Conservation (phyloP, 1,140 invertebrate species). For the Saccostrea cuccullata region DNA sequence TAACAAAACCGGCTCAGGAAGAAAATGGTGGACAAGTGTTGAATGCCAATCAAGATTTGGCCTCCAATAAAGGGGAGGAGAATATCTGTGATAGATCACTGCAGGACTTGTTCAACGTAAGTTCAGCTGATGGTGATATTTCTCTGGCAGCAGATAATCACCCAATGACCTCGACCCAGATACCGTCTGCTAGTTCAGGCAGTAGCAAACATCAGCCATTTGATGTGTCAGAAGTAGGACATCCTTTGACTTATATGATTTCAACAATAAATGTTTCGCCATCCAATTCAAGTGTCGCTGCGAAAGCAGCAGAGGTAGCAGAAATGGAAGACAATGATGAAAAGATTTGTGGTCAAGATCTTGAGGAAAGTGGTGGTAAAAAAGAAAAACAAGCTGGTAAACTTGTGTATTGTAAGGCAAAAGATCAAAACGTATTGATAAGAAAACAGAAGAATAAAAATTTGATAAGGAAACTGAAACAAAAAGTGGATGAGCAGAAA, state of each 20-base stretch:
- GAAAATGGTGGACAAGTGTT: background rate
- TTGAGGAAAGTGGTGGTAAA: background rate
- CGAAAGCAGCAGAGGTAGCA: background rate
- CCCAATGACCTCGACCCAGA: slow-evolving; percentile 6
- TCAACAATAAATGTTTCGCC: background rate
- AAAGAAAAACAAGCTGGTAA: background rate
- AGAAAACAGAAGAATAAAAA: slow-evolving; percentile 28
- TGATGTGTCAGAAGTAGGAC: background rate
- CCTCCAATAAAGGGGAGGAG: background rate
- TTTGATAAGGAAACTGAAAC: background rate
- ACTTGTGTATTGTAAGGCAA: background rate
- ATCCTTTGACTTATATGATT: background rate
- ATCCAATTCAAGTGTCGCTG: background rate
- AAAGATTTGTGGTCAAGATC: background rate
- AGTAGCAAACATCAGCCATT: background rate
- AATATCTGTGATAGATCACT: background rate
- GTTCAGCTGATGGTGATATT: background rate
- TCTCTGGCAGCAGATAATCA: background rate
- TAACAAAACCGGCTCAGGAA: background rate
- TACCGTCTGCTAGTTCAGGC: background rate
- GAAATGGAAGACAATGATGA: background rate
- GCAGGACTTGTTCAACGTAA: background rate
- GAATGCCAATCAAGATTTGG: background rate
- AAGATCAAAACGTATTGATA: background rate
- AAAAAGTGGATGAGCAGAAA: background rate